These are phyloP conservation scores for Spodoptera litura DNA, from an alignment of 1,140 invertebrate species.

Conservation along the genomic window DNA sequence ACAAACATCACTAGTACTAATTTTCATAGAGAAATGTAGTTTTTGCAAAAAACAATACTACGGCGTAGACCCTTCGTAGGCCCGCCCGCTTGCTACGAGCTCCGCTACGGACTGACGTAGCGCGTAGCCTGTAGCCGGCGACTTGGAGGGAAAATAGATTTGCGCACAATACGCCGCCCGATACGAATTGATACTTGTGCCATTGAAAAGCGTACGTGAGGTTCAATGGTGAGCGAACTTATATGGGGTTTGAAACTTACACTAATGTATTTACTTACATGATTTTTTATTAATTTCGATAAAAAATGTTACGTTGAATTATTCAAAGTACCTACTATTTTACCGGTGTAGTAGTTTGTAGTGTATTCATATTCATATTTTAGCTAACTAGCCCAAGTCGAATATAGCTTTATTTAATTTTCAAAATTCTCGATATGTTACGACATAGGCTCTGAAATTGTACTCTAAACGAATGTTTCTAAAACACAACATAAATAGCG, in stretches of 20 bases:
- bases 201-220: not conserved
- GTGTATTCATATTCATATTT: too few relatives aligned
- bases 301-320: too few relatives aligned
- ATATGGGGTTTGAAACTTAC: not conserved
- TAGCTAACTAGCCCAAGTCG: too few relatives aligned
- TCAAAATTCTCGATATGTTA: too few relatives aligned
- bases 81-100: constrained; percentile 56
- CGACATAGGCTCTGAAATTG: too few relatives aligned
- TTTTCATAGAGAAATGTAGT: constrained; percentile 62
- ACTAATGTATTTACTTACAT: too few relatives aligned
- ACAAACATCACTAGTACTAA: not conserved
- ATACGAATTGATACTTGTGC: constrained; percentile 43
- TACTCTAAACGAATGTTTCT: too few relatives aligned
- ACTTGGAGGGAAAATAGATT: constrained; percentile 69
- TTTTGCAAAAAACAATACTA: constrained; percentile 54
- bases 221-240: not conserved
- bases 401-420: too few relatives aligned
- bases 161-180: constrained; percentile 62
- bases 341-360: too few relatives aligned
- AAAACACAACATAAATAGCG: too few relatives aligned
- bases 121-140: constrained; percentile 53
- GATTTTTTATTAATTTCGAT: too few relatives aligned
- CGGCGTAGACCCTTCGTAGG: constrained; percentile 53
- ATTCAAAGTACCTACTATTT: too few relatives aligned
- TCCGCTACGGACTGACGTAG: constrained; percentile 72